Base-by-base conservation (phyloP, 2,888 invertebrate genomes). In the Drosophila mimica region DNA sequence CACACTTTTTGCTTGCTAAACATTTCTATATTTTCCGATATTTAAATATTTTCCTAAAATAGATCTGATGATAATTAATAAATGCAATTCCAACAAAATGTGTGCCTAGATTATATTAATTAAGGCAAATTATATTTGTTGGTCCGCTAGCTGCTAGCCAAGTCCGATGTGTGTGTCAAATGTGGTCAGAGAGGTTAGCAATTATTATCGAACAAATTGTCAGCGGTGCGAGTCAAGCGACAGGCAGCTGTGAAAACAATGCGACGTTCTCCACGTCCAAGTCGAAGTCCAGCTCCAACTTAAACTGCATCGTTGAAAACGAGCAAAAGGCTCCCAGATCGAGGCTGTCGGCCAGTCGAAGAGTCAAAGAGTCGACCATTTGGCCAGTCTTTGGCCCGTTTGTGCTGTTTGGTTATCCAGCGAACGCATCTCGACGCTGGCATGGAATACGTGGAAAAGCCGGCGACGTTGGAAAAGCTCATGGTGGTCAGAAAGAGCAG, bases 131-230 rank as follows among this genome's bases (percentile, higher is more conserved):
- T 9, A 17, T 31, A 28, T 28, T 15, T 38, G 28, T 38, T 13
- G 25, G 17, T 38, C 4, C 1, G 4, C 33, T 25, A 25, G 49
- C 13, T 46, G 11, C 28, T 30, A 62, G 53, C 57, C 68, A 43
- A 52, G 36, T 56, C 40, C 33, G 34, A 60, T 66, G 70, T 52
- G 48, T 79, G 74, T 63, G 91, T 92, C 92, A 92, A 91, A 90
- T 88, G 89, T 67, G 91, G 87, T 77, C 88, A 89, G 88, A 90
- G 89, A 90, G 92, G 91, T 91, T 92, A 90, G 92, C 92, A 92
- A 92, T 92, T 92, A 92, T 91, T 92, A 92, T 91, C 90, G 90
- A 92, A 92, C 92, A 92, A 92, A 92, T 92, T 92, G 92, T 92
- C 92, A 92, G 91, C 78, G 81, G 59, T 70, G 76, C 78, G 57